Percentiles rank a stretch among this genome's conserved stretches.
These are phyloP conservation scores for Linurgus olivaceus DNA, from an alignment of 2,797 vertebrate species.

Conservation along the genomic window DNA sequence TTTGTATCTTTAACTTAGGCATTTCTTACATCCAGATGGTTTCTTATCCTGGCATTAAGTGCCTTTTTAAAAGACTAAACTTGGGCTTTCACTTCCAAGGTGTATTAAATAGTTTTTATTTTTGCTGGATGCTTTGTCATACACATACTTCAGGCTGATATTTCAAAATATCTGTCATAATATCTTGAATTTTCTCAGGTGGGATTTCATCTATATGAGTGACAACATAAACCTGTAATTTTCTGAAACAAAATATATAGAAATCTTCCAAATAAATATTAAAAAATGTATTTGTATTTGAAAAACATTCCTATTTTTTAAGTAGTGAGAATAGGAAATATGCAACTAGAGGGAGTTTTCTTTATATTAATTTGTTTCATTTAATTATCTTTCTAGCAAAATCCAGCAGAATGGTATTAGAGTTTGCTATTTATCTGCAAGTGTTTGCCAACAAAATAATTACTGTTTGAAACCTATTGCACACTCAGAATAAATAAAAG, in stretches of 20 bases:
- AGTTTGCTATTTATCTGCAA: not conserved
- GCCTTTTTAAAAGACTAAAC: not conserved
- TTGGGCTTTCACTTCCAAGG: not conserved
- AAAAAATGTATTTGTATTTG: accelerated
- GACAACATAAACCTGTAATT: not conserved
- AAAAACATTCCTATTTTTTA: not conserved
- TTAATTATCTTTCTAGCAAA: not conserved
- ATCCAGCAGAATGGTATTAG: not conserved
- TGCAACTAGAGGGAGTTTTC: not conserved
- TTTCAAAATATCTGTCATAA: not conserved
- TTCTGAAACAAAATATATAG: not conserved
- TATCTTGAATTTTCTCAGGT: not conserved
- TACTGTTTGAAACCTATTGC: not conserved
- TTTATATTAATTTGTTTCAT: not conserved
- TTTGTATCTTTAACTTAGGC: conserved; percentile 38
- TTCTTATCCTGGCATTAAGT: conserved; percentile 49
- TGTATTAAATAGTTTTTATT: not conserved
- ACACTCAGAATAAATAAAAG: not conserved
- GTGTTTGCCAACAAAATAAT: not conserved
- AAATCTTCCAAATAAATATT: not conserved
- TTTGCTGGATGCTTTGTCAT: not conserved
- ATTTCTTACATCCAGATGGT: conserved; percentile 61
- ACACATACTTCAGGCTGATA: not conserved
- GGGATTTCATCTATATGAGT: not conserved
- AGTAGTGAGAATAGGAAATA: not conserved